These are phyloP conservation scores for Wiebesia pumilae DNA, from an alignment of 1,140 invertebrate genomes.

Conservation along the genomic window DNA sequence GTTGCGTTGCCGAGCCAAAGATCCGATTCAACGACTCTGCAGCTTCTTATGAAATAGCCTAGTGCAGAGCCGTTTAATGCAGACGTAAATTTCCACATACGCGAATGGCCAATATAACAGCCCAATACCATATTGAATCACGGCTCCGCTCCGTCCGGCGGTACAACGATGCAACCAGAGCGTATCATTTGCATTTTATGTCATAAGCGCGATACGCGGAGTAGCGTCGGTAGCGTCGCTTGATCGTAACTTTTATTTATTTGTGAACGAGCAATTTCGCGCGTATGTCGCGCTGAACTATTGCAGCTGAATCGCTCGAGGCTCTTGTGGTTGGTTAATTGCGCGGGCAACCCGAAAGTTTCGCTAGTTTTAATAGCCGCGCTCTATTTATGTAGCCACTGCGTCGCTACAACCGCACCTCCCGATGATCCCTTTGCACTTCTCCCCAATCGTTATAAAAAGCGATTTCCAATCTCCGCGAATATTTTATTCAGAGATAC, in stretches of 20 bases:
- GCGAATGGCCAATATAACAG: neutral
- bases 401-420: neutral
- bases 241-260: constrained; percentile 39
- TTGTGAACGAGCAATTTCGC: constrained; percentile 30
- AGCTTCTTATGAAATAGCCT: too few relatives aligned
- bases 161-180: neutral
- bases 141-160: neutral
- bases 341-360: constrained; percentile 14
- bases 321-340: constrained; percentile 33
- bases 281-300: neutral
- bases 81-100: neutral
- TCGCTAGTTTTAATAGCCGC: neutral
- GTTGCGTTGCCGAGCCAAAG: too few relatives aligned
- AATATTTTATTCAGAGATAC: neutral
- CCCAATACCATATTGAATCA: neutral
- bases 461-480: neutral
- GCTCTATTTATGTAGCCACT: constrained; percentile 28
- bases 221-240: neutral
- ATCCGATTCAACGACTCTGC: too few relatives aligned
- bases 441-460: neutral
- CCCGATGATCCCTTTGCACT: neutral
- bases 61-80: neutral
- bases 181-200: constrained; percentile 20
- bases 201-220: neutral
- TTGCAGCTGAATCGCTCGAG: neutral